Base-by-base conservation (phyloP, 2,797 vertebrate species). In the Tragelaphus oryx region DNA sequence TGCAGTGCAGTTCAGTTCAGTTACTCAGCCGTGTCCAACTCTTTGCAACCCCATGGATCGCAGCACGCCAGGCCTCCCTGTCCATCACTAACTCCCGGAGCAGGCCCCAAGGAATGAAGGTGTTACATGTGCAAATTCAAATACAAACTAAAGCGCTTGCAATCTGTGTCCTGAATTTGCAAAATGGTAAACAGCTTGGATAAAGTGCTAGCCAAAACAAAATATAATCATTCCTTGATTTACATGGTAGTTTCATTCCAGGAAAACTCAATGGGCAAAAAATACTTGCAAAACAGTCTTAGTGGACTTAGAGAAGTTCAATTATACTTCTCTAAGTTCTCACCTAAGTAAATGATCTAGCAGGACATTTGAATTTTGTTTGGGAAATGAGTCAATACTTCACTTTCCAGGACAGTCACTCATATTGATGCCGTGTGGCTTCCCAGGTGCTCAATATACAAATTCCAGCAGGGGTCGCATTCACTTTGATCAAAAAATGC, bases 201-300 rank as follows among this genome's bases (percentile, higher is more conserved):
- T 33, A 82, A 89, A 62, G 20, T 76, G 65, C 48, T 80, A 76
- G 80, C 33, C 30, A 50, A 78, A 89, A 76, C 4, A 59, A 78
- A 78, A 17, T 62, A n/a, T 65, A 93, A 50, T 79, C 16, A 12
- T 28, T 14, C 30, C 22, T 33, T 37, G 16, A 78, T 52, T 91
- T 80, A 37, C 50, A 48, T 33, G 59, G 20, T 44, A 41, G 8
- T 82, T 89, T 83, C 44, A 24, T 79, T 87, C 30, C 44, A 93
- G 76, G 50, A 95, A 97, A 95, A 85, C 62, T 71, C 48, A 87
- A 13, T 28, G 37, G 48, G 9, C 16, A 68, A 84, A 59, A 86
- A 84, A 26, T 37, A 48, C 44, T 84, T 88, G 62, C 50, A 78
- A 82, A 90, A 88, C 46, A 87, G 33, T 8, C 78, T 95, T 85